These are phyloP conservation scores for Helostoma temminkii DNA, from an alignment of 2,797 vertebrate species.

Conservation along the genomic window DNA sequence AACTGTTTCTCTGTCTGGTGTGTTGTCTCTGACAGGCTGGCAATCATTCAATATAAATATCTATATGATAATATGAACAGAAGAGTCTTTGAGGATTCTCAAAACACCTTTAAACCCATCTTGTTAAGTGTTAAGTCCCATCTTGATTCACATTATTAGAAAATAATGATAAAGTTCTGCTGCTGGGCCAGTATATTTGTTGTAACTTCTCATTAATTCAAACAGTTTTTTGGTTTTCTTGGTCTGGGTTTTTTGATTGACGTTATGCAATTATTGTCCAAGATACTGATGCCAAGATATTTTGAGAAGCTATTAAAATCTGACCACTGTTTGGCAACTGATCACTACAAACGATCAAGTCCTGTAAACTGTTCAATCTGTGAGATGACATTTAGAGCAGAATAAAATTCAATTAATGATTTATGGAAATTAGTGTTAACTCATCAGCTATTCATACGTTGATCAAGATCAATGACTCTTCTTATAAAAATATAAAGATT, in stretches of 20 bases:
- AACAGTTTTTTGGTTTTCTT: background rate
- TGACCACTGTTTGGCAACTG: background rate
- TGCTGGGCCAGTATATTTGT: background rate
- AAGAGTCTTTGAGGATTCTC: no score
- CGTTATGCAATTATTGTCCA: background rate
- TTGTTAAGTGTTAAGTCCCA: no score
- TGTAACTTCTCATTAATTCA: background rate
- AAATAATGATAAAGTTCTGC: no score
- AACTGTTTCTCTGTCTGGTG: no score
- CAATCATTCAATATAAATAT: background rate
- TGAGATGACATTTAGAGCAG: background rate
- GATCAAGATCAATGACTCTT: no score
- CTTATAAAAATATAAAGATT: no score
- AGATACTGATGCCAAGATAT: background rate
- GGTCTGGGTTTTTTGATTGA: background rate
- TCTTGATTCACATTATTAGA: no score
- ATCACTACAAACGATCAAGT: background rate
- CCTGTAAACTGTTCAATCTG: background rate
- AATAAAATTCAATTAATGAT: background rate
- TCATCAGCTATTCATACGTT: background rate
- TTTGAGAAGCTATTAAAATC: background rate
- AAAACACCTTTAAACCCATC: no score
- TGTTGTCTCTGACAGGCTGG: no score
- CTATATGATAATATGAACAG: no score
- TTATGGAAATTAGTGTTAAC: background rate